phyloP scores from a whole-genome alignment of 2,888 invertebrate genomes.

The Neoscelio sp. region DNA sequence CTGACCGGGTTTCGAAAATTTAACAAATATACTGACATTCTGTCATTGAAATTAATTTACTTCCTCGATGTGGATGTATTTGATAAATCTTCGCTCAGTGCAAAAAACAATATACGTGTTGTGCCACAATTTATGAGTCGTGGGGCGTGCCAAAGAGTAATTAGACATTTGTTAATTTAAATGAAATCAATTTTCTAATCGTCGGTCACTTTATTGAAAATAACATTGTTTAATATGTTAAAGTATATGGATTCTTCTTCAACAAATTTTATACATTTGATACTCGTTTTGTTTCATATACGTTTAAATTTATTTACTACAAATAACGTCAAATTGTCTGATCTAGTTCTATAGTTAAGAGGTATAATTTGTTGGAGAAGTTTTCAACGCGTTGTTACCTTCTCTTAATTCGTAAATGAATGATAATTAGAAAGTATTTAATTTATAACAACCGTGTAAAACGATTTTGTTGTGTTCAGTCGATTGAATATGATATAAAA shows the following conservation, averaged over 20 bases:
- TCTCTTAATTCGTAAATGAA: no score
- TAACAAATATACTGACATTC: background rate
- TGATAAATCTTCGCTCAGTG: slow-evolving; percentile 24
- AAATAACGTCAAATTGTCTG: no score
- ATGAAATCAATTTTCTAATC: slow-evolving; percentile 14
- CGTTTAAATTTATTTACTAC: no score
- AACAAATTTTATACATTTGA: background rate
- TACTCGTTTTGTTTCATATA: background rate
- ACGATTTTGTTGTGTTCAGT: slow-evolving; percentile 41
- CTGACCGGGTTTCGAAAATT: background rate
- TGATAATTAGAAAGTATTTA: no score
- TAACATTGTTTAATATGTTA: no score
- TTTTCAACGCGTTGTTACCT: background rate
- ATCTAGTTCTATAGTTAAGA: no score
- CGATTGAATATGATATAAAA: slow-evolving; percentile 48
- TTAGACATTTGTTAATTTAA: no score
- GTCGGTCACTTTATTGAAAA: no score
- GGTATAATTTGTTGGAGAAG: slow-evolving; percentile 33
- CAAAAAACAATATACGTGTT: slow-evolving; percentile 55
- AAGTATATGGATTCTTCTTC: no score
- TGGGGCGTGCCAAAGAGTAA: slow-evolving; percentile 53
- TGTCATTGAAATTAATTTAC: background rate
- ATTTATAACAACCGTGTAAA: no score
- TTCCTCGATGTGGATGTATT: slow-evolving; percentile 33
- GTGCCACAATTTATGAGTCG: slow-evolving; percentile 58